Base-by-base conservation (phyloP, 2,113 vertebrate species). In the Ophiodon elongatus region DNA sequence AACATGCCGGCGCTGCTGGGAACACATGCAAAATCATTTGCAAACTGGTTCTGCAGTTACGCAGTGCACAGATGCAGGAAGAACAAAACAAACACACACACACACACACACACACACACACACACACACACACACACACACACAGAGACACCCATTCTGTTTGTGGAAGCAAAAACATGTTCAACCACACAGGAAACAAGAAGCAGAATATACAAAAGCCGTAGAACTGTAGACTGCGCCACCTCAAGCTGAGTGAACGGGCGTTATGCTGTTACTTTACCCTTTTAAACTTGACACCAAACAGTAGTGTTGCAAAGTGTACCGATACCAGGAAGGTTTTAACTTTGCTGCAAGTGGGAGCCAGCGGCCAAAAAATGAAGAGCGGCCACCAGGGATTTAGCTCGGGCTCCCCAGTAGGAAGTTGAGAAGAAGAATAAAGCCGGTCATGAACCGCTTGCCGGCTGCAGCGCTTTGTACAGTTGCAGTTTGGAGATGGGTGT, bases 11-110 rank as follows among this genome's bases (percentile, higher is more conserved):
- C 68, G 75, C 68, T 72, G 25, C 71, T 45, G n/a, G 82, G 78
- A 93, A 89, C 31, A 56, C 85, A 95, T 94, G 95, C 92, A 95
- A n/a, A 94, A 95, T 93, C 37, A 92, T 91, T 85, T 92, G 91
- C 92, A 93, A 89, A 89, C 76, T 79, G 75, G 80, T 86, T 89
- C 84, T 85, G 86, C 76, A 81, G 89, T 76, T 78, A 90, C 63
- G 83, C 88, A 63, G 25, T 54, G 57, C 77, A 88, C 72, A 85
- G 65, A 88, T 60, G 77, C 60, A 79, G 63, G 52, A 84, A 81
- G 50, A 64, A 71, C 10, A 75, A 79, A 71, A 57, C 13, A 77
- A 71, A 85, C 41, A 69, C 6, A 47, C 10, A 67, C 17, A 43
- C n/a, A n/a, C n/a, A n/a, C n/a, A 57, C 13, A 77, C 68, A 85